These are phyloP conservation scores for Neoseiulus cucumeris DNA, from an alignment of 1,140 invertebrate genomes.

Conservation along the genomic window DNA sequence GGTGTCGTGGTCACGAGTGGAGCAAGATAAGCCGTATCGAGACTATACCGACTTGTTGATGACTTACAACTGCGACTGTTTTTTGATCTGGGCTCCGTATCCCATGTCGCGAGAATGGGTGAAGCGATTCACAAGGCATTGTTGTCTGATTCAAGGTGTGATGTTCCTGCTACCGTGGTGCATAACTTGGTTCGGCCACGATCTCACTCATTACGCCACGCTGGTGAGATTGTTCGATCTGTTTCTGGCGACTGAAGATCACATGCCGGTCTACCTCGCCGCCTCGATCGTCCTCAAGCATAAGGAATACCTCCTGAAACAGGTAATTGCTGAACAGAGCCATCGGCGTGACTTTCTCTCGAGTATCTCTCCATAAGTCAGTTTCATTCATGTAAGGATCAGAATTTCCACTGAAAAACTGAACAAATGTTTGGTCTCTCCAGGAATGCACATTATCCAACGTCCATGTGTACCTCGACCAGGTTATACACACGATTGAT, in stretches of 20 bases:
- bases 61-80: too few relatives aligned
- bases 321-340: constrained; percentile 23
- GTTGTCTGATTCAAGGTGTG: constrained; percentile 42
- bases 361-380: background rate
- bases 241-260: constrained; percentile 64
- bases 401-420: background rate
- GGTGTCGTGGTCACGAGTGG: too few relatives aligned
- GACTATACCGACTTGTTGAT: too few relatives aligned
- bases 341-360: background rate
- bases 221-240: constrained; percentile 86
- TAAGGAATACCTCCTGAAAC: constrained; percentile 46
- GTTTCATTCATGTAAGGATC: background rate
- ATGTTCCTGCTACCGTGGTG: constrained; percentile 91
- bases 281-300: constrained; percentile 62
- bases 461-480: background rate
- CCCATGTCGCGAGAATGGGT: too few relatives aligned
- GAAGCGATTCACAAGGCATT: background rate
- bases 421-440: background rate
- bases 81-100: too few relatives aligned
- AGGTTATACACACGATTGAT: background rate
- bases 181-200: constrained; percentile 95
- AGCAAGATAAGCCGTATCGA: too few relatives aligned
- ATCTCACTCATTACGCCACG: constrained; percentile 62
- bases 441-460: background rate
- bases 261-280: constrained; percentile 83